Evolutionary conservation across 2,797 vertebrate genomes (phyloP), one percentile per base, ranked within the genome.

Genomic region (Coranthus polyacanthus): DNA sequence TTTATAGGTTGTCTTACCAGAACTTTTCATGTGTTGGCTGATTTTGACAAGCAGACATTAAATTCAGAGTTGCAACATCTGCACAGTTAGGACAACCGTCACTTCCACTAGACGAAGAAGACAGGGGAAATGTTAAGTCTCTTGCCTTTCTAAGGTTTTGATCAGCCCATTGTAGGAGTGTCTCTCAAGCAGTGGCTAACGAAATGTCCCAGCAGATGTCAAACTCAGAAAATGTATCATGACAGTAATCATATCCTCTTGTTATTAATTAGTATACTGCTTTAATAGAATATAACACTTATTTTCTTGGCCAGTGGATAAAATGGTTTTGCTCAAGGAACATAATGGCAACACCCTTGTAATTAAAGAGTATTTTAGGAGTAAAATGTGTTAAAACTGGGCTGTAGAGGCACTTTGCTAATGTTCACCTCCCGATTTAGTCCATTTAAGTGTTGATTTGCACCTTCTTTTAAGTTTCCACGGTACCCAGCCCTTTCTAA

Each of bases 191-290:
- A 46, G 47, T 16, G 12, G 20, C 42, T 47, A 50, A 72, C 10
- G 5, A 68, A 79, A 67, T 53, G n/a, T 45, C 44, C 51, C 56
- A 71, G 55, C 37, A 45, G 43, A 59, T 60, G 44, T 65, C 57
- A 67, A 53, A 56, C 29, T 44, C 37, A 41, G 32, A 44, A 60
- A 29, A 53, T 57, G 5, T 20, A n/a, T 46, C 22, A 59, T 12
- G 17, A 34, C 20, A 51, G 15, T 8, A 55, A 29, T 79, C 58
- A 22, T 52, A 68, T 72, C 47, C 46, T 47, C n/a, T 51, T 65
- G 49, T 61, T 68, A 52, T 63, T 76, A 69, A 72, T 81, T 68
- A 50, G 26, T 37, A 2, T 44, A 54, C 7, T 29, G 51, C 68
- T 45, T 76, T 72, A 52, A 67, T 62, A 50, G 53, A 77, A 64